Percentiles rank a stretch among this genome's conserved stretches.
These are phyloP conservation scores for Psittacula cyanocephala DNA, from an alignment of 2,113 vertebrate species.

Conservation along the genomic window DNA sequence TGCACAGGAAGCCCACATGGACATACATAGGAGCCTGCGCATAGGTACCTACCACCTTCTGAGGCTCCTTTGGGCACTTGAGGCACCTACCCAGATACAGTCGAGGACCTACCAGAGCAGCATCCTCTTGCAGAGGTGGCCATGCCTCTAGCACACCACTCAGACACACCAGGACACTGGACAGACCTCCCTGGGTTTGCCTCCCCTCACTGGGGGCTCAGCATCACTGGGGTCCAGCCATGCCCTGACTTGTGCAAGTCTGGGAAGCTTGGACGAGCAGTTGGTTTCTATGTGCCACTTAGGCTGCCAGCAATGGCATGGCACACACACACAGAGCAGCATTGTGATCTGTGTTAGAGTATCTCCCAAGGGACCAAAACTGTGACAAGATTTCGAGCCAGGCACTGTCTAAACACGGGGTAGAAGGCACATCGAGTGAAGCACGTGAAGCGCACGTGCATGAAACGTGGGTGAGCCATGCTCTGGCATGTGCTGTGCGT, in stretches of 20 bases:
- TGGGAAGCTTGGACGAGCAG: not conserved
- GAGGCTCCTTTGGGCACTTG: not conserved
- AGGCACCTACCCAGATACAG: not conserved
- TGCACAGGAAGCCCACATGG: fast-evolving
- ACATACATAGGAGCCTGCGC: fast-evolving
- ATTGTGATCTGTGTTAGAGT: not conserved
- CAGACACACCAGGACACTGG: fast-evolving
- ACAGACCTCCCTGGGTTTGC: not conserved
- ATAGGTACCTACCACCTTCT: not conserved
- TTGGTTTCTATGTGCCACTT: not conserved
- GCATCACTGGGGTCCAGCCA: not conserved
- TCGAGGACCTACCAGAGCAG: not conserved
- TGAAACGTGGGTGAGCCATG: not conserved
- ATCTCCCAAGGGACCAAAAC: not conserved
- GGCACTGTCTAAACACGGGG: not conserved
- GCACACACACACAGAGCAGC: not conserved
- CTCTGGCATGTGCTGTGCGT: not conserved
- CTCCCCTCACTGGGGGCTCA: fast-evolving
- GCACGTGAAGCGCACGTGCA: not conserved
- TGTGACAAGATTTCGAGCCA: fast-evolving
- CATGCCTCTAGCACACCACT: not conserved
- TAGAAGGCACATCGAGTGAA: not conserved
- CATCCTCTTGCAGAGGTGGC: not conserved
- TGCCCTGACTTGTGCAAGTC: not conserved
- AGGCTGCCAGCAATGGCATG: not conserved